Conservation (phyloP, 2,797 vertebrate species). For the Echiichthys vipera region DNA sequence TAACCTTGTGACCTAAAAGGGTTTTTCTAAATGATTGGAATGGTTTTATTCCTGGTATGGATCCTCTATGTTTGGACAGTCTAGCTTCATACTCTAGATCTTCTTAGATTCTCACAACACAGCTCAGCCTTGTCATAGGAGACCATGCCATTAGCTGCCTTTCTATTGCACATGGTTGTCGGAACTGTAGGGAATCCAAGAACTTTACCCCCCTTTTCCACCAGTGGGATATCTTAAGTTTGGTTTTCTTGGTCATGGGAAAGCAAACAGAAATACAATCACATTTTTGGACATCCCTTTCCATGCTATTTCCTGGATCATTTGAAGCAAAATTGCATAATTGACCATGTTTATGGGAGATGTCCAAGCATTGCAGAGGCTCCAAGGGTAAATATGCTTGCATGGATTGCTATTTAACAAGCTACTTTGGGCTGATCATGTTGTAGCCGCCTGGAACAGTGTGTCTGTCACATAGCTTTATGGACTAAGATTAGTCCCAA, state of each 20-base stretch:
- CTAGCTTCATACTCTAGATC: not conserved
- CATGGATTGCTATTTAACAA: constrained; percentile 62
- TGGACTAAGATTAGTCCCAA: constrained; percentile 77
- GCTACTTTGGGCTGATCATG: constrained; percentile 68
- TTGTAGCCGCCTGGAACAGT: constrained; percentile 59
- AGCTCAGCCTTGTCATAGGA: not conserved
- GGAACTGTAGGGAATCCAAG: not conserved
- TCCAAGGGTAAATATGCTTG: constrained; percentile 51
- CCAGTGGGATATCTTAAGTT: not conserved
- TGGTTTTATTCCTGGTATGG: not conserved
- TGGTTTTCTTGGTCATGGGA: not conserved
- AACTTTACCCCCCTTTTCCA: not conserved
- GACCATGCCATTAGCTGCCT: not conserved
- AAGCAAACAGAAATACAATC: constrained; percentile 1
- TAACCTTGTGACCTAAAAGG: not conserved
- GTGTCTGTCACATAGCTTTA: constrained; percentile 72
- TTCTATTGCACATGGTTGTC: not conserved
- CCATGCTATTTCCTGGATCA: not conserved
- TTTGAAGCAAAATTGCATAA: not conserved
- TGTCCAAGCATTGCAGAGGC: constrained; percentile 33
- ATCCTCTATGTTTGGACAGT: not conserved
- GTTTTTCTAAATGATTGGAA: not conserved
- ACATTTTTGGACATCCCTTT: not conserved
- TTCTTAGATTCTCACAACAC: not conserved
- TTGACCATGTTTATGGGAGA: not conserved